These are phyloP conservation scores for Nyctibius bracteatus DNA, from an alignment of 2,113 vertebrate genomes.

Conservation along the genomic window DNA sequence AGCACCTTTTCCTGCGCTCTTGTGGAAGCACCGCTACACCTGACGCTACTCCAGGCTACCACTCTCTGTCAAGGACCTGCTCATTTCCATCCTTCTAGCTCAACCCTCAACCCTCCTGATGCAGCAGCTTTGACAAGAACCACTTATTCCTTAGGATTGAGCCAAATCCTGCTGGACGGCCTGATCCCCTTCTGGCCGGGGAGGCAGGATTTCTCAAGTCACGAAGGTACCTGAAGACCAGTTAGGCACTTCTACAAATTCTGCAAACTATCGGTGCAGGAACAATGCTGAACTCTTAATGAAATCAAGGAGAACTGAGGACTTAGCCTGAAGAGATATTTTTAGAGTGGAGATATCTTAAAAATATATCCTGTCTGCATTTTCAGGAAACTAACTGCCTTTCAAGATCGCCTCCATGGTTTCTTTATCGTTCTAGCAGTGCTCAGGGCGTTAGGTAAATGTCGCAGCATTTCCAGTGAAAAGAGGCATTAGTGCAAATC, in stretches of 20 bases:
- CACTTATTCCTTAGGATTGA: neutral
- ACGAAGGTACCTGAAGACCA: neutral
- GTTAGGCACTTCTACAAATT: neutral
- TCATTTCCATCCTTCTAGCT: neutral
- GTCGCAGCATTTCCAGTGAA: neutral
- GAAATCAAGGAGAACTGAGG: neutral
- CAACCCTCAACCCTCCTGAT: neutral
- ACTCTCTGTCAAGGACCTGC: neutral
- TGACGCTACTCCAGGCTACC: neutral
- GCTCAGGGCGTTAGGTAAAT: neutral
- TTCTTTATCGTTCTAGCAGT: neutral
- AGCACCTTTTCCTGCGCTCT: neutral
- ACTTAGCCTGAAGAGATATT: neutral
- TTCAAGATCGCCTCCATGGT: neutral
- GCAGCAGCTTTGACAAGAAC: neutral
- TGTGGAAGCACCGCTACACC: neutral
- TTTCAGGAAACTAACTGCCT: neutral
- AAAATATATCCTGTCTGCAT: neutral
- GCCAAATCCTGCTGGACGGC: neutral
- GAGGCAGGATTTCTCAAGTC: neutral
- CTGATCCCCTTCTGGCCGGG: neutral
- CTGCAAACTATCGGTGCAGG: neutral
- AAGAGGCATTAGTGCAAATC: neutral
- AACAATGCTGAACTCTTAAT: neutral
- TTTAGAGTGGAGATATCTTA: neutral